A percentile compares a stretch with the other conserved stretches of the same genome.
These are phyloP conservation scores for Recurvirostra avosetta DNA, from an alignment of 2,113 vertebrate species.

Conservation along the genomic window DNA sequence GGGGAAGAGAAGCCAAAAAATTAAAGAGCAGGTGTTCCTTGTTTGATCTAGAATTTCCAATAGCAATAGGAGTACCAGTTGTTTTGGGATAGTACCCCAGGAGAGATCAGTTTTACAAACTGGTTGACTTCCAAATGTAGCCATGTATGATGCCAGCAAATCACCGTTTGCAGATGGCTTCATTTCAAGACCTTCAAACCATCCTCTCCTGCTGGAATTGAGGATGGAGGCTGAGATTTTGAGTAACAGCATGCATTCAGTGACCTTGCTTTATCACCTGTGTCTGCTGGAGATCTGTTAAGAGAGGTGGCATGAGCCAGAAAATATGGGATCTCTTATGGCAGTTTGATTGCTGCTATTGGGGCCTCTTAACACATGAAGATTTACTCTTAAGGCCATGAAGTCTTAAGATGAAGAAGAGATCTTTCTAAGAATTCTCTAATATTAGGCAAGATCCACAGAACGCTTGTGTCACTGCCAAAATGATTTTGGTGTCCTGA, in stretches of 20 bases:
- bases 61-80: not conserved
- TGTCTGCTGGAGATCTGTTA: not conserved
- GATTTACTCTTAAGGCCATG: not conserved
- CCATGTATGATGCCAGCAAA: not conserved
- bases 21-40: conserved; percentile 39
- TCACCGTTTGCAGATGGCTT: not conserved
- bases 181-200: not conserved
- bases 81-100: not conserved
- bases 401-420: not conserved
- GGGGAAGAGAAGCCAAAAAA: not conserved
- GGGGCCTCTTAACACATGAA: not conserved
- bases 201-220: not conserved
- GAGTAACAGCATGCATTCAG: not conserved
- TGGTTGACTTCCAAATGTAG: conserved; percentile 24
- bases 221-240: not conserved
- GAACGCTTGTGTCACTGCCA: not conserved
- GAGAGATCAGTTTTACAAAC: conserved; percentile 35
- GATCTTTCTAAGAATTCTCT: not conserved
- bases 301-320: not conserved
- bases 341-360: not conserved
- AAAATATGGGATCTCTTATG: not conserved
- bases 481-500: not conserved
- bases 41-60: conserved; percentile 11
- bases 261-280: not conserved
- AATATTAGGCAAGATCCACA: not conserved